Conservation (phyloP, 2,113 vertebrate genomes). For the Orycteropus afer region DNA sequence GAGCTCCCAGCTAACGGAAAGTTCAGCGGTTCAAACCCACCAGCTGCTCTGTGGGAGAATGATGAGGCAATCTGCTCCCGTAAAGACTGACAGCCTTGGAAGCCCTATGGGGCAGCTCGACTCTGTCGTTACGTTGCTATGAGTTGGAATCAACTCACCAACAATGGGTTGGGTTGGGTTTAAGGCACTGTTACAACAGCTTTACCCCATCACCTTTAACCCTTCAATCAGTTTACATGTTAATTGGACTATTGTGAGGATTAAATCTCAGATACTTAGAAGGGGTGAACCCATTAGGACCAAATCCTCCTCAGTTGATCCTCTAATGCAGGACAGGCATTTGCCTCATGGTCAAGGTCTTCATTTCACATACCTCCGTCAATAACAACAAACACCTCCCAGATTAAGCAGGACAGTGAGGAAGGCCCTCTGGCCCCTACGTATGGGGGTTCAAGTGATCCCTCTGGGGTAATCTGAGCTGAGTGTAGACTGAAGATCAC, state of each 20-base stretch:
- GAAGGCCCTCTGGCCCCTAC: accelerated
- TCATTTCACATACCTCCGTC: background rate
- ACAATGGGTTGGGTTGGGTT: background rate
- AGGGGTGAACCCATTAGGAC: background rate
- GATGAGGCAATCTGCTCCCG: background rate
- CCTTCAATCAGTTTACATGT: background rate
- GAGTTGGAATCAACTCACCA: background rate
- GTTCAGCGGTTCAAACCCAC: background rate
- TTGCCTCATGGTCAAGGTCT: background rate
- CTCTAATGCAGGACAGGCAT: background rate
- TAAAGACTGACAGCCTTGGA: background rate
- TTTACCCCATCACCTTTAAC: background rate
- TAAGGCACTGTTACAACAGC: accelerated
- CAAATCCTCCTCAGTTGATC: background rate
- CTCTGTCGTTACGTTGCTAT: background rate
- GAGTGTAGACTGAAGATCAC: background rate
- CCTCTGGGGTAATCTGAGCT: background rate
- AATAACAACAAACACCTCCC: background rate
- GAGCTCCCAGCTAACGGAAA: background rate
- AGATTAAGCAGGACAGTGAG: background rate
- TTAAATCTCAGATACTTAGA: background rate
- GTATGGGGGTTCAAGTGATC: accelerated
- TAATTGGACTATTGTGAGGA: background rate
- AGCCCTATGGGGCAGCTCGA: background rate
- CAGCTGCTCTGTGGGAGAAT: background rate